Percentiles rank a stretch among this genome's conserved stretches.
These are phyloP conservation scores for Pachyramphus minor DNA, from an alignment of 2,113 vertebrate species.

Conservation along the genomic window DNA sequence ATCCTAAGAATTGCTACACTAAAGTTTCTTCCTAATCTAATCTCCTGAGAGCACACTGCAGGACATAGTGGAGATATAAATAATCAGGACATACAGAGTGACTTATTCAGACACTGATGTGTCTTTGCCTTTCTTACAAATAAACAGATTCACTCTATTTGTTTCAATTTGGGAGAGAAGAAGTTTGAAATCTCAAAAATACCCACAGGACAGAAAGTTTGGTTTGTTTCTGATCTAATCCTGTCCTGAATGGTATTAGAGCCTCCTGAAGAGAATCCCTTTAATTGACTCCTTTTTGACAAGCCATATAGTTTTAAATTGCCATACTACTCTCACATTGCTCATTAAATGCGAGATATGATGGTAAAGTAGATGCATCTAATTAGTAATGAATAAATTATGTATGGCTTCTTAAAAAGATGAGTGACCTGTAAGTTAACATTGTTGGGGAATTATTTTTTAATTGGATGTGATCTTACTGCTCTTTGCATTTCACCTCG, in stretches of 20 bases:
- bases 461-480: constrained; percentile 58
- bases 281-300: constrained; percentile 23
- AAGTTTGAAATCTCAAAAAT: not conserved
- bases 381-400: constrained; percentile 71
- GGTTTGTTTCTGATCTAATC: not conserved
- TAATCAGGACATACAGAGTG: not conserved
- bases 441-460: constrained; percentile 55
- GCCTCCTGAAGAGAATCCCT: not conserved
- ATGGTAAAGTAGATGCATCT: constrained; percentile 32
- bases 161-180: not conserved
- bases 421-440: constrained; percentile 58
- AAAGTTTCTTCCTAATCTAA: not conserved
- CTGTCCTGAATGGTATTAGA: not conserved
- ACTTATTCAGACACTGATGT: not conserved
- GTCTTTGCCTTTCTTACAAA: not conserved
- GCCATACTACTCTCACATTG: not conserved
- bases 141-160: not conserved
- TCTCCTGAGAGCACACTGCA: not conserved
- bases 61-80: not conserved
- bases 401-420: constrained; percentile 61
- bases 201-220: not conserved
- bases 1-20: not conserved
- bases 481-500: not conserved
- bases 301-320: constrained; percentile 22
- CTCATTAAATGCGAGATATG: constrained; percentile 53